These are phyloP conservation scores for Fragum fragum DNA, from an alignment of 2,888 invertebrate species.

Conservation along the genomic window DNA sequence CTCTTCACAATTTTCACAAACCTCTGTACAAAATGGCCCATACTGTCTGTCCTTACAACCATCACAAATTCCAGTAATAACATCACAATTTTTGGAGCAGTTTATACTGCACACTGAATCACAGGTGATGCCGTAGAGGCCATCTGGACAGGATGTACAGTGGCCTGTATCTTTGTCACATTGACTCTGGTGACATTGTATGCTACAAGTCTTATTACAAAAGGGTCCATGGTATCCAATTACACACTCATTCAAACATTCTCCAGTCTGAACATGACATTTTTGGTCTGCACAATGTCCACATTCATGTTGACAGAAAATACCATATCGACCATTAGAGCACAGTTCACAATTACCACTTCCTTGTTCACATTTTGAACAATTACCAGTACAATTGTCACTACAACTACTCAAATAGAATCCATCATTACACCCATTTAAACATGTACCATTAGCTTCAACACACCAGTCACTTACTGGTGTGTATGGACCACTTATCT, in stretches of 20 bases:
- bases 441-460: neutral
- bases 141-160: conserved; percentile 43
- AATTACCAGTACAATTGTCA: conserved; percentile 1
- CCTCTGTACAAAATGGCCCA: neutral
- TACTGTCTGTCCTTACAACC: conserved; percentile 32
- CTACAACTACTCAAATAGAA: conserved; percentile 50
- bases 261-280: conserved; percentile 18
- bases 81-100: conserved; percentile 41
- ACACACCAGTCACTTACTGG: conserved; percentile 45
- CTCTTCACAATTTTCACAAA: conserved; percentile 1
- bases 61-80: conserved; percentile 39
- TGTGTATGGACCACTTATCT: conserved; percentile 26
- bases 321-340: neutral
- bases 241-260: conserved; percentile 27
- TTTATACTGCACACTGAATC: conserved; percentile 26
- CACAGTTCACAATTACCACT: neutral
- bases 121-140: conserved; percentile 39
- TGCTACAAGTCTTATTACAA: conserved; percentile 35
- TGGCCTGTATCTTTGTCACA: conserved; percentile 48
- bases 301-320: conserved; percentile 3
- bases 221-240: conserved; percentile 34
- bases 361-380: neutral
- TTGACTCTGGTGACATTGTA: conserved; percentile 12
- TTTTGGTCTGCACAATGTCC: conserved; percentile 20
- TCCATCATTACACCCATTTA: conserved; percentile 26